Evolutionary conservation across 2,888 invertebrate species (phyloP).

Genomic region (Ceriagrion tenellum): DNA sequence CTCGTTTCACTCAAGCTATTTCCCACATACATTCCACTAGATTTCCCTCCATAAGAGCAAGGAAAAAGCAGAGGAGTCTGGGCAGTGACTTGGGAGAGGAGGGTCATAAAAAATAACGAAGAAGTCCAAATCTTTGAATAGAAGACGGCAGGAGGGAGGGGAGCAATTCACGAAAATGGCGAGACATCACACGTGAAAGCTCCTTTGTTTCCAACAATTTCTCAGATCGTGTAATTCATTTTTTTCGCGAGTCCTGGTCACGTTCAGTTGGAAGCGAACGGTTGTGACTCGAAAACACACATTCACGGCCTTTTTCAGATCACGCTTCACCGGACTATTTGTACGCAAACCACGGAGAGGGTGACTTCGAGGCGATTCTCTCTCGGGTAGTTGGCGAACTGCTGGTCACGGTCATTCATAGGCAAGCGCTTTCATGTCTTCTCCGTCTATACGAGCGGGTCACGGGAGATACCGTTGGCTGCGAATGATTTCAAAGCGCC

Average conservation of each 20-base stretch:
- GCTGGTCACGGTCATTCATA: not conserved
- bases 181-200: not conserved
- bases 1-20: not conserved
- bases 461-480: not conserved
- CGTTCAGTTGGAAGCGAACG: not conserved
- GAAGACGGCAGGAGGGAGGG: not conserved
- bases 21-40: not conserved
- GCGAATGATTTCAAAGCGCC: too few relatives aligned
- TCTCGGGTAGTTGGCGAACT: not conserved
- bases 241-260: not conserved
- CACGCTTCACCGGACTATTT: not conserved
- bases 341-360: not conserved
- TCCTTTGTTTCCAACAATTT: slow-evolving; percentile 14
- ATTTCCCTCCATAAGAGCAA: not conserved
- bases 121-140: not conserved
- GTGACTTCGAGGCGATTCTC: not conserved
- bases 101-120: not conserved
- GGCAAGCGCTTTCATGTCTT: not conserved
- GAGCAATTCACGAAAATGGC: not conserved
- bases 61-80: not conserved
- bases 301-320: not conserved
- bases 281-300: not conserved
- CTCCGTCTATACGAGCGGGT: not conserved
- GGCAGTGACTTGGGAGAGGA: not conserved
- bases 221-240: not conserved